phyloP scores from a whole-genome alignment of 92 coral and sea anemone species.

The Micromussa lordhowensis region DNA sequence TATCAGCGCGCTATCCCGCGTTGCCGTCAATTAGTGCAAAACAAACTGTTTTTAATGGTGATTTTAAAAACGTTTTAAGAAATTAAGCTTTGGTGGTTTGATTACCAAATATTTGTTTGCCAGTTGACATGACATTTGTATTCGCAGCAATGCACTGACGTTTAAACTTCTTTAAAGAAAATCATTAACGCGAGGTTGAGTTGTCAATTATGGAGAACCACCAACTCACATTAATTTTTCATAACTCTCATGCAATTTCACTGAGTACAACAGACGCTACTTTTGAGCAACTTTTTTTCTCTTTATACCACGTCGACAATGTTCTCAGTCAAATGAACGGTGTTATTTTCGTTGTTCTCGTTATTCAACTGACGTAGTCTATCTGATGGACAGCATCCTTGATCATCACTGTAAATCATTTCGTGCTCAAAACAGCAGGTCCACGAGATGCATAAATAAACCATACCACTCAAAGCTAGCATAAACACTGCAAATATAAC shows the following conservation, averaged over 20 bases:
- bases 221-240: not conserved
- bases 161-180: not conserved
- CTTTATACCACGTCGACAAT: not conserved
- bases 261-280: not conserved
- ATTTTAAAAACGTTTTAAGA: too few relatives aligned
- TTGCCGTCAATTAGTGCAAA: not conserved
- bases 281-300: not conserved
- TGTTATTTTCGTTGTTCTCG: not conserved
- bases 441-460: conserved; percentile 10
- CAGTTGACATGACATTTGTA: not conserved
- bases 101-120: not conserved
- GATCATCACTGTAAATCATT: not conserved
- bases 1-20: not conserved
- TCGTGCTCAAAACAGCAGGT: conserved; percentile 13
- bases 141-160: not conserved
- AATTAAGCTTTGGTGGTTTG: not conserved
- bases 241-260: not conserved
- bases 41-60: not conserved
- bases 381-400: not conserved
- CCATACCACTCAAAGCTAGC: not conserved
- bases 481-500: not conserved
- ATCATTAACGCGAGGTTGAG: not conserved
- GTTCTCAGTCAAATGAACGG: not conserved
- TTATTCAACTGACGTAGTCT: not conserved
- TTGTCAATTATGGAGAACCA: not conserved